Conservation (phyloP, 2,113 vertebrate species). For the Lycaon pictus region DNA sequence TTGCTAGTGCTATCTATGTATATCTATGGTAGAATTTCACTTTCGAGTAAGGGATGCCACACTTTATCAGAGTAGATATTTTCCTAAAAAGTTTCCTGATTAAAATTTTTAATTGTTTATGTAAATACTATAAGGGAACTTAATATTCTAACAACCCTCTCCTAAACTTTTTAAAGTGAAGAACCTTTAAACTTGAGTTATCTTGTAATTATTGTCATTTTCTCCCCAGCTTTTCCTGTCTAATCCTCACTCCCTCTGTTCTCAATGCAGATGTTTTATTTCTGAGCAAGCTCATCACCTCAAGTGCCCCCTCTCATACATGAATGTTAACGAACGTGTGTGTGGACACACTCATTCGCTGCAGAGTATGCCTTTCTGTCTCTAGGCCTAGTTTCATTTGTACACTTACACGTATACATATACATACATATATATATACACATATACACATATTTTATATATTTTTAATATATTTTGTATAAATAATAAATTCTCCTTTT, state of each 20-base stretch:
- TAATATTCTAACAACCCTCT: slow-evolving; percentile 4
- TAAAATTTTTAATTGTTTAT: slow-evolving; percentile 39
- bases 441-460: not conserved
- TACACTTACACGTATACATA: not conserved
- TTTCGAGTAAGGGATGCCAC: not conserved
- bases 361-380: not conserved
- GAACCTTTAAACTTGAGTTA: slow-evolving; percentile 46
- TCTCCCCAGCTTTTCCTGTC: not conserved
- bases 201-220: slow-evolving; percentile 41
- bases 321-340: not conserved
- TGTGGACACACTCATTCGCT: not conserved
- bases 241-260: not conserved
- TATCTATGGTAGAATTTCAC: slow-evolving; percentile 24
- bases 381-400: not conserved
- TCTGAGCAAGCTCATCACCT: not conserved
- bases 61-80: not conserved
- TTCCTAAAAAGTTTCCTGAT: slow-evolving; percentile 10
- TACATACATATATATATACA: not conserved
- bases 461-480: not conserved
- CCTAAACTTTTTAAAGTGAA: slow-evolving; percentile 30
- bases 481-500: not conserved
- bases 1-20: not conserved
- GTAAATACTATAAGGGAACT: slow-evolving; percentile 9
- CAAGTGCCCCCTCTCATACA: not conserved
- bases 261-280: slow-evolving; percentile 26